phyloP scores from a whole-genome alignment of 2,888 invertebrate genomes.

The Brachylomia viminalis region DNA sequence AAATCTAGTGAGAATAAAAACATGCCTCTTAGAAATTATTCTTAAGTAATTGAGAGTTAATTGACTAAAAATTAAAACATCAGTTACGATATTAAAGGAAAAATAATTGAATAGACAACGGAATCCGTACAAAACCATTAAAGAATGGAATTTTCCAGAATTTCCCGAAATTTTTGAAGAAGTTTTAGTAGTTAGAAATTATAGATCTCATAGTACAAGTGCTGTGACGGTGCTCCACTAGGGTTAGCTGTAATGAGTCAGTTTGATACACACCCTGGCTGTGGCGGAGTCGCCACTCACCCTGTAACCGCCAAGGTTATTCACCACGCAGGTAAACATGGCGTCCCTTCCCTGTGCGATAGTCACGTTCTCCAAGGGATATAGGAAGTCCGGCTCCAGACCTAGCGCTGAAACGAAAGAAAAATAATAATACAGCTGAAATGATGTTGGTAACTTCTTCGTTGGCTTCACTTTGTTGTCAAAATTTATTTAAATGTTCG shows the following conservation, averaged over 20 bases:
- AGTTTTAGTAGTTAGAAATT: conserved; percentile 69
- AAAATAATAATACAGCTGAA: too few species aligned
- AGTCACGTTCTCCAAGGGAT: conserved; percentile 95
- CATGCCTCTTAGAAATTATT: conserved; percentile 43
- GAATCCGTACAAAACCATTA: not conserved
- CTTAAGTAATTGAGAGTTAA: conserved; percentile 10
- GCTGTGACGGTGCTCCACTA: conserved; percentile 88
- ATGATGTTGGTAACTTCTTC: not conserved
- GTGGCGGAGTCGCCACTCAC: conserved; percentile 97
- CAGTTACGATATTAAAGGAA: not conserved
- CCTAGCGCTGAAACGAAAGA: conserved; percentile 91
- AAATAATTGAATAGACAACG: not conserved
- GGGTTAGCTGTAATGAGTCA: conserved; percentile 86
- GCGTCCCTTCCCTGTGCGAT: conserved; percentile 96
- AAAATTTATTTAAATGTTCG: not conserved
- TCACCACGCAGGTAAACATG: conserved; percentile 96
- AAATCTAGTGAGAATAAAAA: conserved; percentile 37
- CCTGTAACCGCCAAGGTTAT: conserved; percentile 96
- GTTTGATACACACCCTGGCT: conserved; percentile 95
- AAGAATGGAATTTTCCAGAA: not conserved
- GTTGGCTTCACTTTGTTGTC: not conserved
- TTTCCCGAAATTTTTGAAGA: not conserved
- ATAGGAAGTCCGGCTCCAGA: conserved; percentile 95
- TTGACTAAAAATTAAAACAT: conserved; percentile 29
- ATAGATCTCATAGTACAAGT: conserved; percentile 86